Evolutionary conservation across 2,797 vertebrate species (phyloP).

Genomic region (Sitta carolinensis): DNA sequence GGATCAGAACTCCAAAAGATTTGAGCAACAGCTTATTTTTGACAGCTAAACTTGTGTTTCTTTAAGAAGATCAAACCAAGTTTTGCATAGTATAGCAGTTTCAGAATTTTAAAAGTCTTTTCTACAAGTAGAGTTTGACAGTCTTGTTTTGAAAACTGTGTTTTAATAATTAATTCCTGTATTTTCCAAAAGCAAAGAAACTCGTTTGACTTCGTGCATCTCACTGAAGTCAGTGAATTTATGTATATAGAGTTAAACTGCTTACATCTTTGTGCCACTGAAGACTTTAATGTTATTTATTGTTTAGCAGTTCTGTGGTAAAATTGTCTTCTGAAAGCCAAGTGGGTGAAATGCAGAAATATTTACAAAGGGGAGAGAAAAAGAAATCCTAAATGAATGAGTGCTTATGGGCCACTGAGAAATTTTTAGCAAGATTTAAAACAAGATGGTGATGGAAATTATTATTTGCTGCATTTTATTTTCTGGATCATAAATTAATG

Average conservation of each 20-base stretch:
- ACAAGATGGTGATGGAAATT: neutral
- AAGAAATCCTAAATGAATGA: neutral
- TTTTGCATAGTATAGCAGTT: constrained; percentile 15
- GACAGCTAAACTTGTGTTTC: neutral
- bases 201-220: neutral
- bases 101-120: constrained; percentile 12
- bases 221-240: constrained; percentile 6
- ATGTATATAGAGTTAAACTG: constrained; percentile 11
- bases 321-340: constrained; percentile 18
- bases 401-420: neutral
- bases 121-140: constrained; percentile 32
- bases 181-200: neutral
- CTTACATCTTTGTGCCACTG: neutral
- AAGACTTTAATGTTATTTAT: neutral
- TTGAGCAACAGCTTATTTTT: constrained; percentile 1
- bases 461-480: constrained; percentile 17
- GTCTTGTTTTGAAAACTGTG: constrained; percentile 32
- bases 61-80: constrained; percentile 42
- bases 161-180: constrained; percentile 51
- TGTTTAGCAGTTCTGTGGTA: neutral
- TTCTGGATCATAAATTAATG: neutral
- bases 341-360: neutral
- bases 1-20: constrained; percentile 32
- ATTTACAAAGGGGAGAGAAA: neutral
- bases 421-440: neutral